Base-by-base conservation (phyloP, 2,888 invertebrate species). In the Drosophila demipolita region DNA sequence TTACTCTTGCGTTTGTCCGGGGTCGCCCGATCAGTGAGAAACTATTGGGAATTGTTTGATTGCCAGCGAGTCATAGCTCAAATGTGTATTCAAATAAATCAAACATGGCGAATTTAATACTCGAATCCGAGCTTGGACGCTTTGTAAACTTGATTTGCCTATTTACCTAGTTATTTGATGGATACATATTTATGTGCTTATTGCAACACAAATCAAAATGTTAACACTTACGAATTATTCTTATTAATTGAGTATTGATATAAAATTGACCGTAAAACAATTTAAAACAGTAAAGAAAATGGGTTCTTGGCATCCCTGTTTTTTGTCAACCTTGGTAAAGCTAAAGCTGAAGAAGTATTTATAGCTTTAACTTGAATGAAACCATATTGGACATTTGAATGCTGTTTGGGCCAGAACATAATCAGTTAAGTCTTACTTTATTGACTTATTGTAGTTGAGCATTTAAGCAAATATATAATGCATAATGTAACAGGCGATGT, bases 61-160 rank as follows among this genome's bases (percentile, higher is more conserved):
- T 48, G 61, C 75, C 54, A 55, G 49, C 62, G 61, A 74, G 75
- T 74, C 76, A 78, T 78, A 71, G 79, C 77, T 78, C 75, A 78
- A 70, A 57, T 61, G 50, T 60, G 70, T 38, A 59, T 62, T 48
- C 75, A 75, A 50, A 78, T 78, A 77, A 76, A 77, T 77, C 77
- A 66, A 36, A 15, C 17, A 57, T 38, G 2, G 17, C 29, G 29
- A 61, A 23, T 61, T 61, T 55, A 61, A 55, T 32, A 60, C 59
- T 9, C 26, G 40, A 57, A 5, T 29, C 15, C n/a, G 9, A 57
- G n/a, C n/a, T n/a, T 23, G 20, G 3, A 15, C 20, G 15, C 15
- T 45, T 45, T 1, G 7, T 8, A 45, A 38, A 55, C 17, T 7
- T 12, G n/a, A 8, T 38, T 55, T 55, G 17, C 17, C 4, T n/a